A percentile compares a stretch with the other conserved stretches of the same genome.
These are phyloP conservation scores for Corticium candelabrum DNA, from an alignment of 37 sponge, comb jelly and placozoan genomes.

Conservation along the genomic window DNA sequence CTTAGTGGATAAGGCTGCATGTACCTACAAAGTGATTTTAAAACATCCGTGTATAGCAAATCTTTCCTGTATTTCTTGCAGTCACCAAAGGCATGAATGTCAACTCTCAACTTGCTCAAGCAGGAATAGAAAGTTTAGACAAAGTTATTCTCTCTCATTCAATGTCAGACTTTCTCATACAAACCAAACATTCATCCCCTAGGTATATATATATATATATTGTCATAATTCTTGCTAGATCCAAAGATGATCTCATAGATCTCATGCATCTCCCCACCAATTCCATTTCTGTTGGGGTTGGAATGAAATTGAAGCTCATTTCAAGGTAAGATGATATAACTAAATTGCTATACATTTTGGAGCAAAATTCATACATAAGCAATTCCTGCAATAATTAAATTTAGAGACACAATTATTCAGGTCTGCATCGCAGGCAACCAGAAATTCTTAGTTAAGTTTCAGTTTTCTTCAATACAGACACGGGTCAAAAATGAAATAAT, in stretches of 20 bases:
- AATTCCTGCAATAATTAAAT: no score
- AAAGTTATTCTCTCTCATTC: neutral
- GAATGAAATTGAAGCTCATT: neutral
- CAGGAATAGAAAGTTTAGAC: neutral
- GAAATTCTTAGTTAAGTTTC: no score
- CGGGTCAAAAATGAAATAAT: no score
- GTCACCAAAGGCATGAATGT: neutral
- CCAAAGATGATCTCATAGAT: neutral
- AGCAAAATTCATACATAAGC: no score
- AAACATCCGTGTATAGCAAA: neutral
- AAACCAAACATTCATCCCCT: neutral
- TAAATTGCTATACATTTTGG: neutral
- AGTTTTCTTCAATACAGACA: no score
- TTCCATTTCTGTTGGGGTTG: neutral
- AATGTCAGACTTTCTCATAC: neutral
- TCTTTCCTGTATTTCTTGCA: neutral
- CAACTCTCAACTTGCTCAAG: neutral
- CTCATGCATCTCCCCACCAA: neutral
- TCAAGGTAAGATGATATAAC: neutral
- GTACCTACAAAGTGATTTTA: no score
- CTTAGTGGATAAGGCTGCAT: no score
- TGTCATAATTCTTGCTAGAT: neutral
- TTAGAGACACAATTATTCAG: no score
- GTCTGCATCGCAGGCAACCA: no score
- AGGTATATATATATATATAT: neutral